Evolutionary conservation across 1,140 invertebrate genomes (phyloP), one percentile per base, ranked within the genome.

Genomic region (Lepidotrigona ventralis): DNA sequence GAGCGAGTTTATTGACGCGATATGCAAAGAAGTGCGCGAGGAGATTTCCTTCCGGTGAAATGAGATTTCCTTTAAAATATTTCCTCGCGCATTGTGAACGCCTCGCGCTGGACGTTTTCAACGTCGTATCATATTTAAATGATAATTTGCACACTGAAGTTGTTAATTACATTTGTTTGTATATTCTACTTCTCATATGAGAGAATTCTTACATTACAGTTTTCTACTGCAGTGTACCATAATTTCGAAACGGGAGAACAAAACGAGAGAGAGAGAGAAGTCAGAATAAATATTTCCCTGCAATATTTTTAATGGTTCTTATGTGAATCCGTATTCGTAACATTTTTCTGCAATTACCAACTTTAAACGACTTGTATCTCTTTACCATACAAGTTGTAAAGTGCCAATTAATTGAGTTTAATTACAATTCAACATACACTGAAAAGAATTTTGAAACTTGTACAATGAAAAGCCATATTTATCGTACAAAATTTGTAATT

Each of bases 1-100:
- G 23, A 71, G 53, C 63, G 53, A 56, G 69, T 86, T 83, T 87
- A 85, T 79, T 83, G 72, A 56, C 75, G 64, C 64, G 54, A 83
- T 66, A 83, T 60, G 75, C 60, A 71, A 79, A 79, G 54, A 39
- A 26, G 56, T 79, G 26, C 66, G 29, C 79, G 15, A 51, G 39
- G 26, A 77, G 58, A 79, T 79, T 51, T 77, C 33, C 54, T 0
- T 9, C 39, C 56, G 54, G 23, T 58, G 26, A 51, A 79, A 71
- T 51, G 56, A 71, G 76, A 85, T 58, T 68, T 56, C 54, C 33
- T 68, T 79, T 70, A n/a, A 68, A 53, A 56, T 79, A 60, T 15
- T 51, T 71, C 0, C 9, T 21, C 15, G 19, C 19, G 19, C 11
- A 23, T 73, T 29, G 6, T 26, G 23, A 33, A 21, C 63, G 66